Conservation (phyloP, 1,140 invertebrate species). For the Drosophila virilis region DNA sequence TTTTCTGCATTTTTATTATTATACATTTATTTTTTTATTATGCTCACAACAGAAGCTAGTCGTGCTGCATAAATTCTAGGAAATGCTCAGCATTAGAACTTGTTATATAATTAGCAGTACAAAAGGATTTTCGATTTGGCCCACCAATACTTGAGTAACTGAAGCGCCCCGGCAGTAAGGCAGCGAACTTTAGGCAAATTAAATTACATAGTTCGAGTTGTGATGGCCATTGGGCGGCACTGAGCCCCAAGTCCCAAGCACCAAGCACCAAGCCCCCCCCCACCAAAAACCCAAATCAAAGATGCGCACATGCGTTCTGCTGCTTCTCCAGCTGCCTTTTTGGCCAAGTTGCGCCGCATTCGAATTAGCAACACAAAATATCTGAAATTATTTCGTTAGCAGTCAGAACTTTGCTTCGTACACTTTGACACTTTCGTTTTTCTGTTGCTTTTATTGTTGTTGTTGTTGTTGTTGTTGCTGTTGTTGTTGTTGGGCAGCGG, state of each 20-base stretch:
- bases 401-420: constrained; percentile 66
- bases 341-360: constrained; percentile 67
- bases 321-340: neutral
- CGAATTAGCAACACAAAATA: constrained; percentile 82
- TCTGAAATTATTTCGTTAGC: constrained; percentile 80
- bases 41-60: neutral
- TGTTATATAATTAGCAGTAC: constrained; percentile 70
- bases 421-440: constrained; percentile 78
- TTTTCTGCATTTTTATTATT: too few species aligned
- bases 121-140: constrained; percentile 60
- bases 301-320: constrained; percentile 68
- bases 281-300: constrained; percentile 61
- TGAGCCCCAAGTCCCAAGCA: neutral
- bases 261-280: neutral
- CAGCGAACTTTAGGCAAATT: constrained; percentile 77
- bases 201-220: constrained; percentile 75
- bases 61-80: neutral
- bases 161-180: constrained; percentile 20
- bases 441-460: constrained; percentile 19
- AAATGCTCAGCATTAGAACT: constrained; percentile 41
- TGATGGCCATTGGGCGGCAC: constrained; percentile 22
- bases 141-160: constrained; percentile 29
- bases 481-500: constrained; percentile 24
- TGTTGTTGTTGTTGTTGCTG: constrained; percentile 19
- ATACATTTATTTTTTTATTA: constrained; percentile 15